Evolutionary conservation across 2,888 invertebrate species (phyloP).

Genomic region (Cyrtodaria siliqua): DNA sequence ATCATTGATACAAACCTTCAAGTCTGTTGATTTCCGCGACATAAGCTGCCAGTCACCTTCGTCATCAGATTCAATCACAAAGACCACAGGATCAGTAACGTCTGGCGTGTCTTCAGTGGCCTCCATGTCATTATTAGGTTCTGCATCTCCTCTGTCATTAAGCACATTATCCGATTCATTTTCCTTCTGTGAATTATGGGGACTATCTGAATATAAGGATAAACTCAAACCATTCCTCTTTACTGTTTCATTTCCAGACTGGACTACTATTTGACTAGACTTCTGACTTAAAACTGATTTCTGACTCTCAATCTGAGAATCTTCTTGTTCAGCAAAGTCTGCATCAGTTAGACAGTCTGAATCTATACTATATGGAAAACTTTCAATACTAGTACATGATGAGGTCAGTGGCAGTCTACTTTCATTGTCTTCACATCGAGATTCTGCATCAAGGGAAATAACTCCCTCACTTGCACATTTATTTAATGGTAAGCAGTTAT

Average conservation of each 20-base stretch:
- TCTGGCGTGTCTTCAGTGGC: neutral
- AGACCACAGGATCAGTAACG: conserved; percentile 5
- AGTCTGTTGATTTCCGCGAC: neutral
- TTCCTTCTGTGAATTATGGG: neutral
- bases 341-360: conserved; percentile 20
- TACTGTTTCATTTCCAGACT: neutral
- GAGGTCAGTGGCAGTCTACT: no score
- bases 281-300: conserved; percentile 2
- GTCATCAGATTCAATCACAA: conserved; percentile 37
- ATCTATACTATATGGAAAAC: conserved; percentile 55
- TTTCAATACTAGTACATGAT: conserved; percentile 3
- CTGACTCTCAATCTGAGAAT: conserved; percentile 4
- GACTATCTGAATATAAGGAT: conserved; percentile 1
- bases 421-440: conserved; percentile 1
- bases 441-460: conserved; percentile 9
- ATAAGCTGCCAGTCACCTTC: conserved; percentile 7
- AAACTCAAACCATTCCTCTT: conserved; percentile 1
- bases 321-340: neutral
- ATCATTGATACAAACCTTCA: neutral
- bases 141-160: neutral
- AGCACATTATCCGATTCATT: neutral
- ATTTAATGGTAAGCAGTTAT: neutral
- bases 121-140: neutral
- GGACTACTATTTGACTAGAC: no score
- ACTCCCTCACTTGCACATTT: neutral